These are phyloP conservation scores for Monodelphis domestica DNA, from an alignment of 2,797 vertebrate species.

Conservation along the genomic window DNA sequence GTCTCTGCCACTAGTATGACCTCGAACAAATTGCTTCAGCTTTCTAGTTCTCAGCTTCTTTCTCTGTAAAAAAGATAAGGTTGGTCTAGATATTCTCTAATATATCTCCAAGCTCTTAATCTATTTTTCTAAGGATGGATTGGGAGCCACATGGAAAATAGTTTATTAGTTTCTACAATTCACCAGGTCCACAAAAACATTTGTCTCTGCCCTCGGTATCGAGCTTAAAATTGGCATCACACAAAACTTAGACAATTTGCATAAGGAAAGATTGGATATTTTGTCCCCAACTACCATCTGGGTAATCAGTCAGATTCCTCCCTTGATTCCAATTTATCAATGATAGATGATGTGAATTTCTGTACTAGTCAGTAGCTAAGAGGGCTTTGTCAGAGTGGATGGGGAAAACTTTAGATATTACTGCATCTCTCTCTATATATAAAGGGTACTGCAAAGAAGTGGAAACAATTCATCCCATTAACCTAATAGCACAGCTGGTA, in stretches of 20 bases:
- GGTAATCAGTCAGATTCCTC: constrained; percentile 78
- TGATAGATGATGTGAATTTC: constrained; percentile 80
- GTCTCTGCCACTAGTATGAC: not conserved
- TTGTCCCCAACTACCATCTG: constrained; percentile 74
- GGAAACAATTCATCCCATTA: constrained; percentile 78
- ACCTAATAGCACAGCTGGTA: constrained; percentile 83
- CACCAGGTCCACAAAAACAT: not conserved
- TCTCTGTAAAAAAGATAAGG: not conserved
- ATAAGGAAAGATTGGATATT: constrained; percentile 68
- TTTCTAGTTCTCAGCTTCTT: not conserved
- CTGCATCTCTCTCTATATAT: constrained; percentile 56
- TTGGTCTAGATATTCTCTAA: not conserved
- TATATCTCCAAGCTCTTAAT: not conserved
- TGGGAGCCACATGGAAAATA: not conserved
- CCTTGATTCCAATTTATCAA: constrained; percentile 76
- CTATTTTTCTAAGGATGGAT: not conserved
- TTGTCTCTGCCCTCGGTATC: constrained; percentile 51
- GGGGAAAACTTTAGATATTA: constrained; percentile 71
- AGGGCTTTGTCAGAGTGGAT: constrained; percentile 51
- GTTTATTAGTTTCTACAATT: not conserved
- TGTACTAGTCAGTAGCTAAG: constrained; percentile 72
- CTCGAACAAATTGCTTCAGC: not conserved
- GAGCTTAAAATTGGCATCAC: constrained; percentile 64
- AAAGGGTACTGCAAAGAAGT: constrained; percentile 48
- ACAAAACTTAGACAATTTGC: constrained; percentile 69